These are phyloP conservation scores for Calyptommatus sinebrachiatus DNA, from an alignment of 2,113 vertebrate genomes.

Conservation along the genomic window DNA sequence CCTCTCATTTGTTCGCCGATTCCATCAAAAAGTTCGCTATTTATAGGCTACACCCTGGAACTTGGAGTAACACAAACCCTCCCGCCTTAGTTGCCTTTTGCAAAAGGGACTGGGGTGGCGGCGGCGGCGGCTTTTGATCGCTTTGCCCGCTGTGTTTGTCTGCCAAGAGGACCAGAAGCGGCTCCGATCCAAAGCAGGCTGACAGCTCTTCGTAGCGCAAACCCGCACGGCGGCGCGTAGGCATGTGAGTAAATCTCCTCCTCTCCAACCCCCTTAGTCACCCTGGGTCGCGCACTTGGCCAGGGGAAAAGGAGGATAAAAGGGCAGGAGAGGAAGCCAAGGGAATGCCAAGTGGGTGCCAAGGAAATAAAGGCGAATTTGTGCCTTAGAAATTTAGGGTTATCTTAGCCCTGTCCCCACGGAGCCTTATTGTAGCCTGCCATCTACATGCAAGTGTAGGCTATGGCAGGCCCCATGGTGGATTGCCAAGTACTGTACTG, in stretches of 20 bases:
- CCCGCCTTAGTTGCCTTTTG: conserved; percentile 60
- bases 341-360: conserved; percentile 46
- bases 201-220: conserved; percentile 13
- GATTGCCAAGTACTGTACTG: too few relatives aligned
- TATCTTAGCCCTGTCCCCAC: too few relatives aligned
- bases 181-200: conserved; percentile 38
- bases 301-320: conserved; percentile 44
- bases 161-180: conserved; percentile 10
- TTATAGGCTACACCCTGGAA: conserved; percentile 74
- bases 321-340: conserved; percentile 46
- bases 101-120: conserved; percentile 64
- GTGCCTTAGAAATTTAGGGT: conserved; percentile 14
- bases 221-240: conserved; percentile 62
- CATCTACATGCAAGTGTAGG: too few relatives aligned
- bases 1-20: conserved; percentile 75
- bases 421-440: too few relatives aligned
- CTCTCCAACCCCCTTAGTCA: neutral
- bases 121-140: conserved; percentile 61
- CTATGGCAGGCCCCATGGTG: too few relatives aligned
- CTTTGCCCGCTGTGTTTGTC: conserved; percentile 34
- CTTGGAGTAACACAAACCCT: conserved; percentile 66
- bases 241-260: conserved; percentile 72
- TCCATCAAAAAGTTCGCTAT: conserved; percentile 80
- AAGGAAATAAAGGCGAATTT: conserved; percentile 44
- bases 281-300: conserved; percentile 26